Evolutionary conservation across 2,888 invertebrate genomes (phyloP).

Genomic region (Sarcophaga carnaria): DNA sequence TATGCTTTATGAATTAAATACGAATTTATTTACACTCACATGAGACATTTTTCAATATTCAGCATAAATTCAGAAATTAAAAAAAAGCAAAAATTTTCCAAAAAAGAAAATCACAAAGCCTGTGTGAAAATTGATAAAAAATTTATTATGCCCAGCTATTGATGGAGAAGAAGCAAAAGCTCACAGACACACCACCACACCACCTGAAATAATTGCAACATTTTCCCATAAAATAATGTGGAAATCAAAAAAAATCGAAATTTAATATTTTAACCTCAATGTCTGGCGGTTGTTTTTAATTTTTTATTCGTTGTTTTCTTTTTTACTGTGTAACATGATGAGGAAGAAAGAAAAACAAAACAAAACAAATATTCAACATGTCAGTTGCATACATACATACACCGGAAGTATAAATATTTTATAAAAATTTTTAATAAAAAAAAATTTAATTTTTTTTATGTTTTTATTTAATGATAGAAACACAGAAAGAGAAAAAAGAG

Average conservation of each 20-base stretch:
- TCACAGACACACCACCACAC: neutral
- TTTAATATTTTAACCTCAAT: constrained; percentile 45
- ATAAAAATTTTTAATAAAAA: neutral
- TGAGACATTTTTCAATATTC: too few species aligned
- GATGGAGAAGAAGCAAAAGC: neutral
- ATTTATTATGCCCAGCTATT: too few species aligned
- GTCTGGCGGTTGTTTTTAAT: constrained; percentile 20
- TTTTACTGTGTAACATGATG: neutral
- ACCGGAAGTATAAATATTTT: constrained; percentile 57
- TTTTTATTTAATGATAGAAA: too few species aligned
- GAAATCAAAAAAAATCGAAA: constrained; percentile 32
- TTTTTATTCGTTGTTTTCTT: neutral
- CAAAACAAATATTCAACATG: constrained; percentile 36
- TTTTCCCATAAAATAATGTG: constrained; percentile 45
- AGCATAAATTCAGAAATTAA: too few species aligned
- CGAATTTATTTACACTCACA: neutral
- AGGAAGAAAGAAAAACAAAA: too few species aligned
- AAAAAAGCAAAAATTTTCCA: neutral
- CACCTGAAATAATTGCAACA: constrained; percentile 5
- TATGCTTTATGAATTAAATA: neutral
- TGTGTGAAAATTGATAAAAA: too few species aligned
- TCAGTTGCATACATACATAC: constrained; percentile 26
- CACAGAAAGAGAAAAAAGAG: too few species aligned
- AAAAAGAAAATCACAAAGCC: neutral
- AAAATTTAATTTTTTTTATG: too few species aligned